Percentiles rank a stretch among this genome's conserved stretches.
These are phyloP conservation scores for Pachypeltis micranthus DNA, from an alignment of 1,140 invertebrate species.

Conservation along the genomic window DNA sequence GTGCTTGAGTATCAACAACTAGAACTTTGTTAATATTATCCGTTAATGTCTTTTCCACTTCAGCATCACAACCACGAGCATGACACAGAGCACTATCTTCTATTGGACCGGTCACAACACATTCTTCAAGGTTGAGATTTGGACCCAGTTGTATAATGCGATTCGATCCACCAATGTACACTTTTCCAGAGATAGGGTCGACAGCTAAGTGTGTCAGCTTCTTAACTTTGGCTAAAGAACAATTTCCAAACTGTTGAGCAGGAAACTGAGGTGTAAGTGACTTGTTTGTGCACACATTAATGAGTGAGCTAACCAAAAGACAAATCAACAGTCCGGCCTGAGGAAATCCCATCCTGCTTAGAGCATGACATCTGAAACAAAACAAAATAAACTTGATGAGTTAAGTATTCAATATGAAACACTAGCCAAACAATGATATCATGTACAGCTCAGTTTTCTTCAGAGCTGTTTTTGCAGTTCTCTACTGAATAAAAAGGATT, in stretches of 20 bases:
- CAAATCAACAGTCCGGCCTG: conserved; percentile 20
- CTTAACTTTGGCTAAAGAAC: conserved; percentile 18
- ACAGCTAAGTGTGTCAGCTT: conserved; percentile 38
- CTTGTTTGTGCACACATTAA: conserved; percentile 15
- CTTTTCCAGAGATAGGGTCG: conserved; percentile 37
- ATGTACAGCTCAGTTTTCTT: not conserved
- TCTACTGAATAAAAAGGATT: too few relatives aligned
- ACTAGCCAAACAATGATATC: not conserved
- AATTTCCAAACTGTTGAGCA: conserved; percentile 14
- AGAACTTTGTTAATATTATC: conserved; percentile 88
- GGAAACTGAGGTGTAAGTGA: conserved; percentile 21
- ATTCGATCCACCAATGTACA: conserved; percentile 49
- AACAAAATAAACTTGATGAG: not conserved
- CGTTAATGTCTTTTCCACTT: conserved; percentile 49
- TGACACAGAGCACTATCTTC: conserved; percentile 78
- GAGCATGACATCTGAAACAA: conserved; percentile 20
- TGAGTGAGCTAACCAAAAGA: conserved; percentile 20
- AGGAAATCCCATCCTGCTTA: conserved; percentile 24
- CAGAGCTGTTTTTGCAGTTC: not conserved
- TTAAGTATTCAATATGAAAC: not conserved
- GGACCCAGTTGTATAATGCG: conserved; percentile 42
- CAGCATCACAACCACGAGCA: conserved; percentile 59
- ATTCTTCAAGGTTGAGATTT: conserved; percentile 36
- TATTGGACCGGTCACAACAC: conserved; percentile 49
- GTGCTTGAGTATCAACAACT: conserved; percentile 68